Evolutionary conservation across 2,888 invertebrate genomes (phyloP), one percentile per base, ranked within the genome.

Genomic region (Rotaria sp.): DNA sequence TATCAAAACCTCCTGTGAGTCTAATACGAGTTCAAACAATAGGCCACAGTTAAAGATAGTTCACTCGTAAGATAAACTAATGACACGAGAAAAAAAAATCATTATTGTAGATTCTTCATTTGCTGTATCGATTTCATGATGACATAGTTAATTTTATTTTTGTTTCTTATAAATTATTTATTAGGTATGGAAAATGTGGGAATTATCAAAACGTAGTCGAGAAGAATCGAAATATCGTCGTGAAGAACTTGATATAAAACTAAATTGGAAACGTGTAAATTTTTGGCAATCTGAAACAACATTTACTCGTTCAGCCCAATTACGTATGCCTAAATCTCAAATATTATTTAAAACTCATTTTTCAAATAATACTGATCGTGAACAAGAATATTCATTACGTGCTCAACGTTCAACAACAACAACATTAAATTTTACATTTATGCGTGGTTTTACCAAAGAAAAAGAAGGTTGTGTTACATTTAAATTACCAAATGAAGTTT

Each of bases 401-500:
- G 90, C 90, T 10, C 90, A 91, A 85, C 87, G 91, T 75, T 89
- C 89, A 1, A 91, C 91, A 0, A 87, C 88, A 0, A 90, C 90
- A 55, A 88, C 89, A 11, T 89, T 90, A 59, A 89, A 88, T 11
- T 89, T 90, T 13, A 86, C 88, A 18, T 88, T 91, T 35, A 88
- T 88, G 10, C 89, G 90, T 86, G 90, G 90, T 0, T 90, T 89
- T 88, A 90, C 90, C n/a, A 90, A 91, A 86, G 92, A 92, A 15
- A 89, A 90, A 52, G 91, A 91, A 88, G 91, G 91, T 87, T 80
- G 21, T 8, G 21, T 80, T 26, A 45, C 3, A 45, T 89, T 92
- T 84, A 91, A 91, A 85, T 90, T 92, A 59, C 92, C 92, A 11
- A 90, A 91, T 85, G 92, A 92, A 88, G 89, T 91, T 50, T 88